Conservation (phyloP, 2,113 vertebrate species). For the Oryzias celebensis region DNA sequence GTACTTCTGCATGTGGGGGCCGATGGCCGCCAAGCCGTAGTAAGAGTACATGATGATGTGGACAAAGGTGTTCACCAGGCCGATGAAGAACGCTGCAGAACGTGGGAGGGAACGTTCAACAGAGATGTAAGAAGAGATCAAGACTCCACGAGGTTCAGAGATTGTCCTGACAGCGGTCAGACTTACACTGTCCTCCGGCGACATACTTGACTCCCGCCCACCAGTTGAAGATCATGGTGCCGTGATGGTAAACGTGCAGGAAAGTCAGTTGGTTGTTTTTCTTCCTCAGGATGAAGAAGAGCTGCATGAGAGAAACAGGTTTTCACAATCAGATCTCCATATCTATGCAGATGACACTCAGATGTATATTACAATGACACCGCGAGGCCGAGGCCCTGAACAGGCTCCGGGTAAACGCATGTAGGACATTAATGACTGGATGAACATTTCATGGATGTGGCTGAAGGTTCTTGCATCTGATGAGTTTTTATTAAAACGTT, state of each 20-base stretch:
- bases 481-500: no score
- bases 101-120: not conserved
- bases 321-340: not conserved
- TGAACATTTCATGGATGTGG: no score
- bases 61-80: constrained; percentile 80
- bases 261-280: constrained; percentile 83
- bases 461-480: no score
- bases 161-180: not conserved
- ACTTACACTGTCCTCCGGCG: constrained; percentile 83
- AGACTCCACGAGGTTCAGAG: not conserved
- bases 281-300: constrained; percentile 84
- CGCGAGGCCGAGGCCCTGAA: no score
- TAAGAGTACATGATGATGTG: constrained; percentile 79
- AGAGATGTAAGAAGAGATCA: not conserved
- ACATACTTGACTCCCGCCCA: constrained; percentile 82
- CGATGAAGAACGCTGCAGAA: constrained; percentile 75
- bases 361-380: constrained; percentile 3
- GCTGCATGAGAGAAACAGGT: constrained; percentile 46
- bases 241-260: constrained; percentile 84
- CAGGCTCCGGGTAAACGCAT: no score
- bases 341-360: no score
- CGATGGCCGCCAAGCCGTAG: constrained; percentile 73
- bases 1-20: constrained; percentile 70
- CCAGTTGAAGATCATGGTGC: constrained; percentile 83
- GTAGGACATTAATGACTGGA: no score